phyloP scores from a whole-genome alignment of 1,140 invertebrate genomes.

The Leptinotarsa lineolata region DNA sequence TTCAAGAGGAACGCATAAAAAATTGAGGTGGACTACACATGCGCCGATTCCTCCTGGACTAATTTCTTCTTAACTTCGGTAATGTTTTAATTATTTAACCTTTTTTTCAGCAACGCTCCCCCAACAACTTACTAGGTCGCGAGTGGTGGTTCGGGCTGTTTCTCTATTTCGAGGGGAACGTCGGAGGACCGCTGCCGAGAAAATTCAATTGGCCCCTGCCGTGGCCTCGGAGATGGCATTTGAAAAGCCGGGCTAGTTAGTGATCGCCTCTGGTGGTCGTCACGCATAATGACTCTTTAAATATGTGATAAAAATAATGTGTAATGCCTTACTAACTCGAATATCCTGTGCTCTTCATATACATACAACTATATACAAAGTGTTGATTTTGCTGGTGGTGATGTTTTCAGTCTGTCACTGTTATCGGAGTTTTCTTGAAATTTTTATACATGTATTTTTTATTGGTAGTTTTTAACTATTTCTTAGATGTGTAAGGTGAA shows the following conservation, averaged over 20 bases:
- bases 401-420: conserved; percentile 10
- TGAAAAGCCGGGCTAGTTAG: conserved; percentile 60
- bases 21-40: no score
- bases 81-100: conserved; percentile 15
- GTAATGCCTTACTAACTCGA: conserved; percentile 39
- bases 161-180: conserved; percentile 84
- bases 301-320: conserved; percentile 36
- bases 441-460: conserved; percentile 26
- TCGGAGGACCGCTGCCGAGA: conserved; percentile 75
- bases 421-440: conserved; percentile 13
- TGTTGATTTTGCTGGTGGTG: conserved; percentile 10
- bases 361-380: conserved; percentile 18
- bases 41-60: no score
- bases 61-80: not conserved
- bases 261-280: conserved; percentile 25
- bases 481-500: conserved; percentile 2
- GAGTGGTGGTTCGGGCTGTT: conserved; percentile 87
- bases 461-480: conserved; percentile 16
- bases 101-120: conserved; percentile 52
- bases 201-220: conserved; percentile 86
- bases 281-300: not conserved
- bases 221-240: conserved; percentile 71
- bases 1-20: no score
- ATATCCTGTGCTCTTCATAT: conserved; percentile 33
- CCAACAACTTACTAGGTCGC: conserved; percentile 57